These are phyloP conservation scores for Psittacus erithacus DNA, from an alignment of 2,113 vertebrate species.

Conservation along the genomic window DNA sequence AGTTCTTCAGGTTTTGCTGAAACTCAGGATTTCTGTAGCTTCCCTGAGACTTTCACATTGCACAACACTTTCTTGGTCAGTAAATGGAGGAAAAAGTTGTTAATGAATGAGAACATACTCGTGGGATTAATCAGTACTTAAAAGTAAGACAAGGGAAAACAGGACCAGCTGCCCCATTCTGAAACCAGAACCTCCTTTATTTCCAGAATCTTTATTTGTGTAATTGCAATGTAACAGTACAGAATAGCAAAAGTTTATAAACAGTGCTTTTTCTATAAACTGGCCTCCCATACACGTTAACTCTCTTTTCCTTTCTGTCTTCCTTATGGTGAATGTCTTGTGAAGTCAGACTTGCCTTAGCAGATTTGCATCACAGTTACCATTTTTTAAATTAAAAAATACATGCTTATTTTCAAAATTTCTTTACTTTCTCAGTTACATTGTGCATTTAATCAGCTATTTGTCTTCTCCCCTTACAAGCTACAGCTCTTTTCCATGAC, in stretches of 20 bases:
- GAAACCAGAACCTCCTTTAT: background rate
- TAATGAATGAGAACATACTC: background rate
- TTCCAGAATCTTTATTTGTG: background rate
- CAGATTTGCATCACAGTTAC: background rate
- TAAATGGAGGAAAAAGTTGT: background rate
- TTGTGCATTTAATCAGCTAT: background rate
- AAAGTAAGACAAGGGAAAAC: background rate
- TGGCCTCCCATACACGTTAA: background rate
- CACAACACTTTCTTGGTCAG: background rate
- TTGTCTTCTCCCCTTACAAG: background rate
- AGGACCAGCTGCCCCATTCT: background rate
- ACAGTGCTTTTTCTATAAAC: background rate
- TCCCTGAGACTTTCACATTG: constrained; percentile 6
- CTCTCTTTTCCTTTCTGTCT: background rate
- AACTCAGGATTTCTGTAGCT: background rate
- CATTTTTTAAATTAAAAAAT: background rate
- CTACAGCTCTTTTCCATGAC: background rate
- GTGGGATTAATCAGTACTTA: background rate
- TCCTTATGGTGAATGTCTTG: background rate
- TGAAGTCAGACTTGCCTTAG: background rate
- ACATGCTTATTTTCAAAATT: background rate
- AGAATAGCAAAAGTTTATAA: background rate
- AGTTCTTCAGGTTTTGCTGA: constrained; percentile 9
- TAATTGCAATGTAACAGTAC: background rate
- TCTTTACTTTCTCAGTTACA: background rate